Conservation (phyloP, 2,888 invertebrate species). For the Zygogramma bicolorata region DNA sequence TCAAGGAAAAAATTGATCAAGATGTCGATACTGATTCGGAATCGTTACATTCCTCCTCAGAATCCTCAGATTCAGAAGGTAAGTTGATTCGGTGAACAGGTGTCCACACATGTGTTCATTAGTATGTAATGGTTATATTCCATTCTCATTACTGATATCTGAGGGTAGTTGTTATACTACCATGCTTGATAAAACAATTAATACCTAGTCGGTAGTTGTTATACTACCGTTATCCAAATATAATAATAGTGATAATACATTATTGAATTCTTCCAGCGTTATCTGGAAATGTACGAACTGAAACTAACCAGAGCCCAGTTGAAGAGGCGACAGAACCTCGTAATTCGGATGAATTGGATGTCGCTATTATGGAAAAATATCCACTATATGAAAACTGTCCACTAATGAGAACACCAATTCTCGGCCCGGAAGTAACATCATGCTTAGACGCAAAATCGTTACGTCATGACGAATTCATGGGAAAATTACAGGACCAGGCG, state of each 20-base stretch:
- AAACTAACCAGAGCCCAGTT: no score
- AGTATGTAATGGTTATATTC: no score
- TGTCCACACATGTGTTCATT: no score
- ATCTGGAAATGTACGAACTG: no score
- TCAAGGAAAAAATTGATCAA: neutral
- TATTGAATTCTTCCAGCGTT: neutral
- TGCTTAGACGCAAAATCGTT: neutral
- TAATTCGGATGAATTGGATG: no score
- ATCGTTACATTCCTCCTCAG: neutral
- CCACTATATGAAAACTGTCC: slow-evolving; percentile 23
- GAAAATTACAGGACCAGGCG: slow-evolving; percentile 20
- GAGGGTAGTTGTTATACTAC: neutral
- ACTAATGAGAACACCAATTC: slow-evolving; percentile 8
- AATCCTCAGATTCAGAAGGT: neutral
- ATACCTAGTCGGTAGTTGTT: neutral
- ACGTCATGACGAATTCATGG: slow-evolving; percentile 23
- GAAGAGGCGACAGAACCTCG: no score
- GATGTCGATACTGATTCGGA: neutral
- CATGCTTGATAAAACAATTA: neutral
- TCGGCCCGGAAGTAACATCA: slow-evolving; percentile 16
- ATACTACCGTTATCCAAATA: neutral
- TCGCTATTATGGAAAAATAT: slow-evolving; percentile 22
- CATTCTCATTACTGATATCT: no score
- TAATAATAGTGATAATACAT: no score
- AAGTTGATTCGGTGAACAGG: neutral